Conservation (phyloP, 2,888 invertebrate genomes). For the Tromatobia lineatoria region DNA sequence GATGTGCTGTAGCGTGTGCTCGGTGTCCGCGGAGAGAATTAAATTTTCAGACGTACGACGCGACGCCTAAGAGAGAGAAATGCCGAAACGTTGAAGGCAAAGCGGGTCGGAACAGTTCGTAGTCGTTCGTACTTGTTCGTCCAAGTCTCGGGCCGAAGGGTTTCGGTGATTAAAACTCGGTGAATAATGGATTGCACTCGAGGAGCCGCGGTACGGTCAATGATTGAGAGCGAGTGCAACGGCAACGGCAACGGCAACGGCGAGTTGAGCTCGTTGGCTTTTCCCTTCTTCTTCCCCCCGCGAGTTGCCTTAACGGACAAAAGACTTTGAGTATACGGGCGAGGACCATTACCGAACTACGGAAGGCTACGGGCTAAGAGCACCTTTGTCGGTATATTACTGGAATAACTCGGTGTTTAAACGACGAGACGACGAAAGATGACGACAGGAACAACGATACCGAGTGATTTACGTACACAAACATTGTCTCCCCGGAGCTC, state of each 20-base stretch:
- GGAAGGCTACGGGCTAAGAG: slow-evolving; percentile 13
- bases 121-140: slow-evolving; percentile 37
- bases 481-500: slow-evolving; percentile 10
- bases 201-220: slow-evolving; percentile 59
- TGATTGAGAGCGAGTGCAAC: slow-evolving; percentile 54
- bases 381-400: slow-evolving; percentile 19
- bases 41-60: slow-evolving; percentile 37
- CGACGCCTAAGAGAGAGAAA: neutral
- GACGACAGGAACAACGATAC: slow-evolving; percentile 33
- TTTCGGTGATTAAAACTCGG: slow-evolving; percentile 69
- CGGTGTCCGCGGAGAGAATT: slow-evolving; percentile 30
- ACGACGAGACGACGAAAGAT: slow-evolving; percentile 28
- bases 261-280: slow-evolving; percentile 5
- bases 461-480: slow-evolving; percentile 48
- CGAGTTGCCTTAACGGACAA: slow-evolving; percentile 49
- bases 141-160: slow-evolving; percentile 46
- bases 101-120: slow-evolving; percentile 17
- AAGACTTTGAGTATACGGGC: slow-evolving; percentile 36
- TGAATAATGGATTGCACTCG: slow-evolving; percentile 67
- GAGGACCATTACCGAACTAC: slow-evolving; percentile 53
- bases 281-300: slow-evolving; percentile 34
- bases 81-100: neutral
- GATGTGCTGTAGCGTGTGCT: slow-evolving; percentile 45
- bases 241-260: neutral
- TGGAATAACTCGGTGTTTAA: slow-evolving; percentile 27